Percentiles rank a stretch among this genome's conserved stretches.
phyloP scores from a whole-genome alignment of 2,113 vertebrate genomes.

The Macaca fascicularis region DNA sequence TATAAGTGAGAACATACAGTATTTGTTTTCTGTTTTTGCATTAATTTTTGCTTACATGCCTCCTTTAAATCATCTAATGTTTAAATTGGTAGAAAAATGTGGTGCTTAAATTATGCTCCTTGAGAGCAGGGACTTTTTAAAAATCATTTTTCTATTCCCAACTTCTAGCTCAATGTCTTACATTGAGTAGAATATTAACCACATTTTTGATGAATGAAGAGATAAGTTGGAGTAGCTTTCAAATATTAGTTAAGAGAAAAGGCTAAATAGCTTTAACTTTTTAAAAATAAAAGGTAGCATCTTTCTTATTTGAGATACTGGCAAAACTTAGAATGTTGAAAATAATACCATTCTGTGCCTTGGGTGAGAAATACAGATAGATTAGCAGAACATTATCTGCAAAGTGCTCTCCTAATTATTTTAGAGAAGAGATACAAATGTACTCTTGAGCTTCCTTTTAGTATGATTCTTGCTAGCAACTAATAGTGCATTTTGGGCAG shows the following conservation, averaged over 20 bases:
- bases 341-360: slow-evolving; percentile 8
- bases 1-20: too few relatives aligned
- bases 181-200: neutral
- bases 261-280: neutral
- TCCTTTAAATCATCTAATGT: neutral
- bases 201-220: slow-evolving; percentile 9
- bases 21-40: too few relatives aligned
- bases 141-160: neutral
- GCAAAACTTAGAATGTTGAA: neutral
- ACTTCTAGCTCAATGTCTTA: neutral
- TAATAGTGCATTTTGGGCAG: neutral
- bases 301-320: slow-evolving; percentile 29
- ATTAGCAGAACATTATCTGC: neutral
- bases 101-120: neutral
- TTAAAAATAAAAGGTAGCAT: neutral
- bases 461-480: neutral
- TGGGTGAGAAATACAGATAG: neutral
- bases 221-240: neutral
- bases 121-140: neutral
- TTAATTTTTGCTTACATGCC: too few relatives aligned
- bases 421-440: neutral
- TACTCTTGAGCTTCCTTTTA: neutral
- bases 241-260: neutral
- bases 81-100: neutral
- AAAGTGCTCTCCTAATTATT: neutral